Evolutionary conservation across 1,140 invertebrate species (phyloP), one percentile per base, ranked within the genome.

Genomic region (Aricia agestis): DNA sequence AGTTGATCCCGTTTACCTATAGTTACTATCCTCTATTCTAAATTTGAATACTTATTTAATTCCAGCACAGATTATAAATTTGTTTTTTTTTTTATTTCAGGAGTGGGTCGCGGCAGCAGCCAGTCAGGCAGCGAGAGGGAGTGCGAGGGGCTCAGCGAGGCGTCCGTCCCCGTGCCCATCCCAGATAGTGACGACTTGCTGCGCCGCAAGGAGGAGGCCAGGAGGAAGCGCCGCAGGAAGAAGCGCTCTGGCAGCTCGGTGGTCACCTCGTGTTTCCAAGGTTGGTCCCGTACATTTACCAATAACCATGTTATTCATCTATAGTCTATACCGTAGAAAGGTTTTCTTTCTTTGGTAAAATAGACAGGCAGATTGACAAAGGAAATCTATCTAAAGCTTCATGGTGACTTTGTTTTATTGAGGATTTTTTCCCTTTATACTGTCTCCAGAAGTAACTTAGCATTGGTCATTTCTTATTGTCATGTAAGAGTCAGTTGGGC

Each of bases 241-340:
- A 97, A 97, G 92, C 95, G 96, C 78, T 96, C 96, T 67, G 96
- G 96, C 82, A 96, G 96, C 80, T 97, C 96, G 69, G 92, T 97
- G 72, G 95, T 97, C 75, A 97, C 96, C 72, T 96, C 96, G 79
- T 97, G 96, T 89, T 98, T 98, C 91, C 95, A 97, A 95, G 96
- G 96, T 97, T 79, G 3, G 13, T 9, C 18, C 13, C 19, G 1
- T 25, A 18, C 82, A n/a, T n/a, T n/a, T 25, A 2, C 25, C 25
- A 25, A 25, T 25, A 3, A 25, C 25, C 25, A 25, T 25, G 25
- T 25, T 25, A n/a, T n/a, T n/a, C n/a, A n/a, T n/a, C n/a, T n/a
- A n/a, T n/a, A n/a, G n/a, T n/a, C n/a, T n/a, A 25, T 25, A 25
- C 25, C 3, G 25, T 25, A 25, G 25, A 25, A 25, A 25, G 25